phyloP scores from a whole-genome alignment of 2,888 invertebrate species.

The Marronus borbonicus region DNA sequence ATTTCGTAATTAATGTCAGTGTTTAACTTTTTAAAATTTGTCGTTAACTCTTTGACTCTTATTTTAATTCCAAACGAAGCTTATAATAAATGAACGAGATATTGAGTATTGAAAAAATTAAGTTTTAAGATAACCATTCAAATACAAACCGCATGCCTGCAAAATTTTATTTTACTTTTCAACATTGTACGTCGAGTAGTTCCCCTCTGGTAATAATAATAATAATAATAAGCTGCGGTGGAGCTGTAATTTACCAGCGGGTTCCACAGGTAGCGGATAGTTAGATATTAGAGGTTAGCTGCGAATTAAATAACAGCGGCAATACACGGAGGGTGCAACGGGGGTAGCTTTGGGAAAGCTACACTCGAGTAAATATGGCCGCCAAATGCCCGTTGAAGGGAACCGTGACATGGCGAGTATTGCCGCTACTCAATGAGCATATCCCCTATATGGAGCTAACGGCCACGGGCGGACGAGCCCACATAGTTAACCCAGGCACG shows the following conservation, averaged over 20 bases:
- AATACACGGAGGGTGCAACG: neutral
- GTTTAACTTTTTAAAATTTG: too few species aligned
- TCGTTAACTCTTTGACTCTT: too few species aligned
- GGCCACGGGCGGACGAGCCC: neutral
- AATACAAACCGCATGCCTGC: too few species aligned
- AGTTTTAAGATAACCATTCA: too few species aligned
- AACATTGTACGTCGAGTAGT: too few species aligned
- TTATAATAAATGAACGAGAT: too few species aligned
- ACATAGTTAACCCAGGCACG: neutral
- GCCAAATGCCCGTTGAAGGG: neutral
- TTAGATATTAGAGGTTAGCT: neutral
- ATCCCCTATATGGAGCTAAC: neutral
- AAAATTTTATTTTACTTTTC: too few species aligned
- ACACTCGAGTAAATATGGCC: neutral
- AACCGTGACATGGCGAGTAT: neutral
- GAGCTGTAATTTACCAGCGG: neutral
- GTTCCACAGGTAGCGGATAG: conserved; percentile 9
- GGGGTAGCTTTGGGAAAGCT: neutral
- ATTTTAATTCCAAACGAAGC: too few species aligned
- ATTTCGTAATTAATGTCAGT: too few species aligned
- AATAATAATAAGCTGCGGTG: neutral
- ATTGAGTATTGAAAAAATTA: too few species aligned
- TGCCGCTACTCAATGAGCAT: neutral
- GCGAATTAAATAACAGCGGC: neutral
- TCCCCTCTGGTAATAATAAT: neutral